phyloP scores from a whole-genome alignment of 2,888 invertebrate genomes.

The Stenoptilia bipunctidactyla region DNA sequence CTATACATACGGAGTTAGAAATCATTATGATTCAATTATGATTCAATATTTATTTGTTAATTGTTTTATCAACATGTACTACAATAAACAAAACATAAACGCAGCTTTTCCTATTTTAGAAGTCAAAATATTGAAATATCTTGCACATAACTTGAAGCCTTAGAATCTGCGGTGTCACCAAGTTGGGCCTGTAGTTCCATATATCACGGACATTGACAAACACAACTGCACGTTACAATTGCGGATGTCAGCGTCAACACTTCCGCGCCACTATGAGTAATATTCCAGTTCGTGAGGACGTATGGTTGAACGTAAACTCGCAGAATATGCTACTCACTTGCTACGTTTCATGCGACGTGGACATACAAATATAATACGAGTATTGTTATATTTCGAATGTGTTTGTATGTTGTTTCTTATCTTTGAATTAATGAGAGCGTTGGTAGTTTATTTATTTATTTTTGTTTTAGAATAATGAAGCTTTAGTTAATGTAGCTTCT shows the following conservation, averaged over 20 bases:
- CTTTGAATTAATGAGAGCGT: too few species aligned
- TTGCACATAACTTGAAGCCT: not conserved
- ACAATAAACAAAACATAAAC: too few species aligned
- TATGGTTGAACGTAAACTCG: slow-evolving; percentile 7
- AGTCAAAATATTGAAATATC: slow-evolving; percentile 1
- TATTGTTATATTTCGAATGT: too few species aligned
- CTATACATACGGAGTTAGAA: too few species aligned
- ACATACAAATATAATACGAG: slow-evolving; percentile 1
- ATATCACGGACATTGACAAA: slow-evolving; percentile 56
- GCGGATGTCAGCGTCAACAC: slow-evolving; percentile 50
- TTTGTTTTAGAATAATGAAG: too few species aligned
- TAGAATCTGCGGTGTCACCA: slow-evolving; percentile 35
- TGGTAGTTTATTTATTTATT: too few species aligned
- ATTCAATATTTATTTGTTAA: too few species aligned
- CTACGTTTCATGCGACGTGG: slow-evolving; percentile 4
- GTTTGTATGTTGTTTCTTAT: too few species aligned
- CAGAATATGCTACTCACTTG: not conserved
- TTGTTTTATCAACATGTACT: too few species aligned
- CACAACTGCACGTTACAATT: slow-evolving; percentile 41
- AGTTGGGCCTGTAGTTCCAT: slow-evolving; percentile 44
- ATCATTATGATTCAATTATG: too few species aligned
- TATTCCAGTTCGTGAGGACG: slow-evolving; percentile 23
- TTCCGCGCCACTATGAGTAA: slow-evolving; percentile 52
- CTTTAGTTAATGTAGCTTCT: too few species aligned
- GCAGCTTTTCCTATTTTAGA: too few species aligned